These are phyloP conservation scores for Odocoileus virginianus DNA, from an alignment of 2,113 vertebrate species.

Conservation along the genomic window DNA sequence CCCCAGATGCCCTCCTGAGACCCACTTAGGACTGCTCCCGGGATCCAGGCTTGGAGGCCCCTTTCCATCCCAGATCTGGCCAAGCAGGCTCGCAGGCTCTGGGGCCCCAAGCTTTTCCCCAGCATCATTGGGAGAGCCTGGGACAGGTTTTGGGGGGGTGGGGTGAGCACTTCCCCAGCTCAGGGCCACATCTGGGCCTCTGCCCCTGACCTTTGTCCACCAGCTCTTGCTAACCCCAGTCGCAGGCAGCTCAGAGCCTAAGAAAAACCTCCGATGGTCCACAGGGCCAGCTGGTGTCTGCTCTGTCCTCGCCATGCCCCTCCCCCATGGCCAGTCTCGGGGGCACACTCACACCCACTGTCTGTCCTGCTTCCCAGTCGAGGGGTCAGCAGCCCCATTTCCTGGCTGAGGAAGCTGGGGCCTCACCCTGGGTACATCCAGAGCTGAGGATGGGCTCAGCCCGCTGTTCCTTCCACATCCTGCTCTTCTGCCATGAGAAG, in stretches of 20 bases:
- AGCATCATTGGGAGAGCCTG: not conserved
- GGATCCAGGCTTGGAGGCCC: not conserved
- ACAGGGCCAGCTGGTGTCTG: not conserved
- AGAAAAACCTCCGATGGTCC: not conserved
- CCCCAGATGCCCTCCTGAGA: not conserved
- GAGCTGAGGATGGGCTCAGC: not conserved
- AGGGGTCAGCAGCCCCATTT: not conserved
- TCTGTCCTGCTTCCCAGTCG: rapidly evolving
- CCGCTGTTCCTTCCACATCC: not conserved
- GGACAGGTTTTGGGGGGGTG: not conserved
- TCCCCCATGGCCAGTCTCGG: rapidly evolving
- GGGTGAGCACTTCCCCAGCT: not conserved
- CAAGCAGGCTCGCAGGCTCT: not conserved
- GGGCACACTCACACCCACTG: not conserved
- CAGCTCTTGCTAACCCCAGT: not conserved
- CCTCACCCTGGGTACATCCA: rapidly evolving
- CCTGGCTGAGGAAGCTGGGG: not conserved
- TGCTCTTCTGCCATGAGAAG: not conserved
- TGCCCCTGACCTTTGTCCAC: not conserved
- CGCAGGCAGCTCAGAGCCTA: not conserved
- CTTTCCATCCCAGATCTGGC: not conserved
- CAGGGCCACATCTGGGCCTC: not conserved
- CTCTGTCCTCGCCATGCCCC: rapidly evolving
- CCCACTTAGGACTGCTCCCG: not conserved
- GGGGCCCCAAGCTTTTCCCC: not conserved